phyloP scores from a whole-genome alignment of 1,140 invertebrate species.

The Drosophila chauvacae region DNA sequence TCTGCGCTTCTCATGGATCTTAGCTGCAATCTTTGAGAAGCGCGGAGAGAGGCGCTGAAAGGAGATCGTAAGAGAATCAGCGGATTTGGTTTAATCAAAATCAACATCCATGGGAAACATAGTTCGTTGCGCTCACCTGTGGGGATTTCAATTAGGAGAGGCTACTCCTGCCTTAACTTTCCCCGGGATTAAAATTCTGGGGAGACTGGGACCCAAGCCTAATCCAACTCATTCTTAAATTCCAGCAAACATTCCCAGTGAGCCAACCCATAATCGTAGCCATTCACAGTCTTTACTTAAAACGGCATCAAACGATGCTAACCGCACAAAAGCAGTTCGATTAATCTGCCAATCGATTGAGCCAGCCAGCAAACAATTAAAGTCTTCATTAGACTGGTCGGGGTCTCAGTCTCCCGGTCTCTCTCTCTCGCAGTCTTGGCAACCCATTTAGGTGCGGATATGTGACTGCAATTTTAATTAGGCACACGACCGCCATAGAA shows the following conservation, averaged over 20 bases:
- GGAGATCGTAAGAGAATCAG: not conserved
- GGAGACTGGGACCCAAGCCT: constrained; percentile 11
- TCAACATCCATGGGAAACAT: constrained; percentile 39
- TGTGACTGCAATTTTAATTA: constrained; percentile 70
- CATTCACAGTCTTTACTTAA: constrained; percentile 42
- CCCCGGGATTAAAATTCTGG: constrained; percentile 11
- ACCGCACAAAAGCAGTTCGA: constrained; percentile 42
- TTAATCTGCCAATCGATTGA: constrained; percentile 41
- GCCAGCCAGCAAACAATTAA: constrained; percentile 64
- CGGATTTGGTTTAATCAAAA: constrained; percentile 18
- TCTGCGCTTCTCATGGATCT: not conserved
- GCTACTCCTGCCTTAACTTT: constrained; percentile 19
- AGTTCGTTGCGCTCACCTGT: not conserved
- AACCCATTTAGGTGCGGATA: constrained; percentile 66
- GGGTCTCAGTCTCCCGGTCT: constrained; percentile 5
- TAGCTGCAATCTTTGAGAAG: constrained; percentile 8
- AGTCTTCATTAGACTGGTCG: constrained; percentile 65
- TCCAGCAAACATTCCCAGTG: constrained; percentile 35
- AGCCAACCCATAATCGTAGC: constrained; percentile 38
- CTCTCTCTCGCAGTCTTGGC: constrained; percentile 5
- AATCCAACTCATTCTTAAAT: constrained; percentile 40
- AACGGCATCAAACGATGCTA: constrained; percentile 61
- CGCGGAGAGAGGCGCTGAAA: constrained; percentile 1
- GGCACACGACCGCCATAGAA: constrained; percentile 34
- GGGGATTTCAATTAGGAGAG: constrained; percentile 14